Conservation (phyloP, 2,888 invertebrate species). For the Strigamia crassipes region DNA sequence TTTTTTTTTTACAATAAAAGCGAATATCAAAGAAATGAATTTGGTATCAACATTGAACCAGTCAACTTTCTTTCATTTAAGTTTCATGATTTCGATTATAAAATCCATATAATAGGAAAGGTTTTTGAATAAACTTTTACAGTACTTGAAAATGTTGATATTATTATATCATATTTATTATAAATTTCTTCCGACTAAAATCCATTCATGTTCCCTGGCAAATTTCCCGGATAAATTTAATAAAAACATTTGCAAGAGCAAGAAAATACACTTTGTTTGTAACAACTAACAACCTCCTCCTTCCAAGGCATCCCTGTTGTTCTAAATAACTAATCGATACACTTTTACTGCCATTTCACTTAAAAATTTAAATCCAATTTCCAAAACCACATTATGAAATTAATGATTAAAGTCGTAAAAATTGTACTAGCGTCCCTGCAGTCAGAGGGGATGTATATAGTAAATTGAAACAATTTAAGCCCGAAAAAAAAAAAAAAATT, state of each 20-base stretch:
- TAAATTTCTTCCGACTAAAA: background rate
- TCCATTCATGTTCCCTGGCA: background rate
- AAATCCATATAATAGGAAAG: no score
- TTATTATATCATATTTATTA: no score
- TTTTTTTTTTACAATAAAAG: no score
- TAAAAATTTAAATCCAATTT: background rate
- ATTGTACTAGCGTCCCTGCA: background rate
- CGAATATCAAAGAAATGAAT: no score
- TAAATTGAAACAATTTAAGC: background rate
- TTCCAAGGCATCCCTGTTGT: background rate
- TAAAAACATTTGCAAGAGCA: conserved; percentile 10
- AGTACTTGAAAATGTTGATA: no score
- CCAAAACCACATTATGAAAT: background rate
- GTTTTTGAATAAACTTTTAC: no score
- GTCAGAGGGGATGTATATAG: background rate
- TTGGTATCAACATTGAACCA: no score
- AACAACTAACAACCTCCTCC: background rate
- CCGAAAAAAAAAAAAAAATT: no score
- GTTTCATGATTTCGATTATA: no score
- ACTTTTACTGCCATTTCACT: background rate
- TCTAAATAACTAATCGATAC: background rate
- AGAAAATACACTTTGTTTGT: background rate
- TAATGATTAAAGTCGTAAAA: background rate
- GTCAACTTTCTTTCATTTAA: no score
- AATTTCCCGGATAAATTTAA: no score